These are phyloP conservation scores for Cosmia pyralina DNA, from an alignment of 2,888 invertebrate species.

Conservation along the genomic window DNA sequence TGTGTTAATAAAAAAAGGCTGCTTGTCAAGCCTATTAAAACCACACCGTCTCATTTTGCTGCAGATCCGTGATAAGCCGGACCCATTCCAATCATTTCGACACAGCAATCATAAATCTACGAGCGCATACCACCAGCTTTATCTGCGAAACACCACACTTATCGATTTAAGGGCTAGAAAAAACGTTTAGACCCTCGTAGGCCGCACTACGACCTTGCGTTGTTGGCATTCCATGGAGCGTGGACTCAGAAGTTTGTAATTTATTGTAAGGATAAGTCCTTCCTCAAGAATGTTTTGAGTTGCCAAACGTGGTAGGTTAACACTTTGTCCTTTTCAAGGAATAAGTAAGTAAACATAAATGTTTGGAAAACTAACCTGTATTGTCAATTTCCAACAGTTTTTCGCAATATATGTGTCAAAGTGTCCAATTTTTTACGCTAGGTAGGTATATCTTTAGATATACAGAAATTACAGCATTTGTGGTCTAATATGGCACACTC, in stretches of 20 bases:
- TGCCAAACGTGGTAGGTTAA: conserved; percentile 12
- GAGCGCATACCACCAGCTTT: conserved; percentile 38
- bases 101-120: conserved; percentile 38
- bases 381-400: background rate
- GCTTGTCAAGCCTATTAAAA: conserved; percentile 26
- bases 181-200: conserved; percentile 37
- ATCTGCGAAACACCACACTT: conserved; percentile 51
- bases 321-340: background rate
- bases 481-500: background rate
- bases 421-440: too few species aligned
- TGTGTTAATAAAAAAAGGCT: background rate
- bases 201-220: conserved; percentile 25
- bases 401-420: background rate
- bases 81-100: conserved; percentile 20
- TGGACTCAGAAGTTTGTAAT: conserved; percentile 43
- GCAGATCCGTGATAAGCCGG: conserved; percentile 24
- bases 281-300: conserved; percentile 20
- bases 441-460: background rate
- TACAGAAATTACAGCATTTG: background rate
- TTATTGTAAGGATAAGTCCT: conserved; percentile 27
- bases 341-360: background rate
- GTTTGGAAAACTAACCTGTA: background rate
- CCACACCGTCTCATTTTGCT: conserved; percentile 19
- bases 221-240: conserved; percentile 47
- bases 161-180: conserved; percentile 44